A percentile compares a stretch with the other conserved stretches of the same genome.
Evolutionary conservation across 1,140 invertebrate species (phyloP).

Genomic region (Samia ricini): DNA sequence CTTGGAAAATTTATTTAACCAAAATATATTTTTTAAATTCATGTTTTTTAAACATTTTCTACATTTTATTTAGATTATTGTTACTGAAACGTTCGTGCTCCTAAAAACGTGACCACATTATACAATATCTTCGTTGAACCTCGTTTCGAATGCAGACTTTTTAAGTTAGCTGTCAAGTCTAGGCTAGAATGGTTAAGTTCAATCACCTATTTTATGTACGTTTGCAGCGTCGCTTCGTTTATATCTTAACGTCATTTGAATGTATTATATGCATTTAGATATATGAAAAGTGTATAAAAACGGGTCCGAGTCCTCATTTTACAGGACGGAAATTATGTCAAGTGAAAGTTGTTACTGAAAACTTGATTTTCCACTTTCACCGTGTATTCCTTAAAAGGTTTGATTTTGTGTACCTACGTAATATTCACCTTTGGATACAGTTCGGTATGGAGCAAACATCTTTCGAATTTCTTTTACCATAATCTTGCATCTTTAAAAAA

Average conservation of each 20-base stretch:
- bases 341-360: slow-evolving; percentile 6
- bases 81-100: neutral
- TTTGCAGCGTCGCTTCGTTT: neutral
- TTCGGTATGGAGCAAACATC: neutral
- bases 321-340: slow-evolving; percentile 6
- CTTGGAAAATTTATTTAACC: too few species aligned
- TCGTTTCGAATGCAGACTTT: neutral
- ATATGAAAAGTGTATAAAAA: neutral
- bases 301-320: neutral
- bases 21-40: too few species aligned
- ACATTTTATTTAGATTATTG: too few species aligned
- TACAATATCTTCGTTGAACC: neutral
- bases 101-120: neutral
- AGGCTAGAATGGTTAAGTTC: neutral
- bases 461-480: too few species aligned
- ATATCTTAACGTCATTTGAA: neutral
- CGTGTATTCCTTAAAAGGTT: slow-evolving; percentile 4
- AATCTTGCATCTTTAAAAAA: too few species aligned
- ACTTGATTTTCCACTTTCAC: slow-evolving; percentile 5
- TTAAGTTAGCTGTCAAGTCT: neutral
- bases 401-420: neutral
- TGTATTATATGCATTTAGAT: neutral
- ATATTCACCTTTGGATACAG: neutral
- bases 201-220: neutral
- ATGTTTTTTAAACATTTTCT: too few species aligned